Evolutionary conservation across 2,113 vertebrate species (phyloP), one percentile per base, ranked within the genome.

Genomic region (Leptobrachium leishanense): DNA sequence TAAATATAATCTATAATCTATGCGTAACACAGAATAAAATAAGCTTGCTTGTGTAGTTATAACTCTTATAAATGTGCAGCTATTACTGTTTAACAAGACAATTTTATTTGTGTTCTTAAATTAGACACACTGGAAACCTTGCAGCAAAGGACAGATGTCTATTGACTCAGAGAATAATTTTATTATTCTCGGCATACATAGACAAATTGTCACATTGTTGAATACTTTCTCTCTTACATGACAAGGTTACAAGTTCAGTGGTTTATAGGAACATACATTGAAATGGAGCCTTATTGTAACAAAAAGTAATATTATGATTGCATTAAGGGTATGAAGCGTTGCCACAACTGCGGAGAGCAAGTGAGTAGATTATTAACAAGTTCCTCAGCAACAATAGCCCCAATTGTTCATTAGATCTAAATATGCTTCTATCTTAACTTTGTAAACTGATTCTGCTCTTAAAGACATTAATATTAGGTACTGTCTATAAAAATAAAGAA

Each of bases 171-270:
- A 62, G 8, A 66, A 53, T 59, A 42, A 11, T 40, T 46, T 63
- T 31, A 72, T 79, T 79, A 39, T 79, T 72, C 62, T 42, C 39
- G 44, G 9, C 50, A 13, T 66, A 54, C 50, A 42, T 44, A 72
- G 55, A n/a, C 41, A 42, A 78, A 72, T 6, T 42, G 43, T 72
- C 43, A 53, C 42, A 64, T 54, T 78, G 44, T 78, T 65, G 3
- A 46, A 43, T 63, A 50, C 5, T 31, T 6, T 79, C 57, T 54
- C 72, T 79, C 43, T 72, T 79, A 41, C 5, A 12, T 54, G 42
- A 65, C 68, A 79, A 79, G 76, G 76, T 72, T 79, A 72, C n/a
- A 7, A 50, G 63, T 46, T 70, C 63, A 72, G 57, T 70, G 50
- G 6, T 43, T 68, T 68, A 50, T 50, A 46, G 10, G 43, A 44